These are phyloP conservation scores for Podarcis raffonei DNA, from an alignment of 2,113 vertebrate genomes.

Conservation along the genomic window DNA sequence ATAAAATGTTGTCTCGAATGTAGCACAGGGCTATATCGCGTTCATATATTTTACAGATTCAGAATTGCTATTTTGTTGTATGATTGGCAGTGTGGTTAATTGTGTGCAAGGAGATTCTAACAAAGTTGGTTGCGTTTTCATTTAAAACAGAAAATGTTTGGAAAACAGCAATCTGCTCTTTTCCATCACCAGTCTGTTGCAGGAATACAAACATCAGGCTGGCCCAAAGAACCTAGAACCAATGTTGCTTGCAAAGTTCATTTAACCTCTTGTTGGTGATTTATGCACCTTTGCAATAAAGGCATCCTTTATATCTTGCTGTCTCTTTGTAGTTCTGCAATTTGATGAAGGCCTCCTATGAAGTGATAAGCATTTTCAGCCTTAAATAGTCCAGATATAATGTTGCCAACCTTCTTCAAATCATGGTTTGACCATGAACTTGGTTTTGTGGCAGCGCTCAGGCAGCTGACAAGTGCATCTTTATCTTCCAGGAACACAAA, in stretches of 20 bases:
- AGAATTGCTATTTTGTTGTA: neutral
- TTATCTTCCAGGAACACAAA: neutral
- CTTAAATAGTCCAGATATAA: neutral
- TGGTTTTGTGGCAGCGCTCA: too few species aligned
- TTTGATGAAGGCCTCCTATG: neutral
- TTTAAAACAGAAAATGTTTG: accelerated
- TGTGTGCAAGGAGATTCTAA: neutral
- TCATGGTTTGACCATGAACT: neutral
- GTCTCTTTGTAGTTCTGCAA: neutral
- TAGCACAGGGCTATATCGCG: too few species aligned
- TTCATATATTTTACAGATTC: neutral
- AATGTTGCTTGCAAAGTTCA: neutral
- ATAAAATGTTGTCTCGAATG: neutral
- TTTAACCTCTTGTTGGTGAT: constrained; percentile 6
- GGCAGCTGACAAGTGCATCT: neutral
- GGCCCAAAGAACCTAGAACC: neutral
- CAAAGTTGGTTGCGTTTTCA: neutral
- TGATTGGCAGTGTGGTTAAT: neutral
- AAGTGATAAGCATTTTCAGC: neutral
- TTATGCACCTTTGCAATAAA: constrained; percentile 53
- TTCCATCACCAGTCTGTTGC: neutral
- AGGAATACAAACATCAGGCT: neutral
- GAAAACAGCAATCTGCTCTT: accelerated
- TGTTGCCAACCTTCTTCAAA: neutral
- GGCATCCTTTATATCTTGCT: constrained; percentile 30